These are phyloP conservation scores for Apantesis nais DNA, from an alignment of 2,888 invertebrate species.

Conservation along the genomic window DNA sequence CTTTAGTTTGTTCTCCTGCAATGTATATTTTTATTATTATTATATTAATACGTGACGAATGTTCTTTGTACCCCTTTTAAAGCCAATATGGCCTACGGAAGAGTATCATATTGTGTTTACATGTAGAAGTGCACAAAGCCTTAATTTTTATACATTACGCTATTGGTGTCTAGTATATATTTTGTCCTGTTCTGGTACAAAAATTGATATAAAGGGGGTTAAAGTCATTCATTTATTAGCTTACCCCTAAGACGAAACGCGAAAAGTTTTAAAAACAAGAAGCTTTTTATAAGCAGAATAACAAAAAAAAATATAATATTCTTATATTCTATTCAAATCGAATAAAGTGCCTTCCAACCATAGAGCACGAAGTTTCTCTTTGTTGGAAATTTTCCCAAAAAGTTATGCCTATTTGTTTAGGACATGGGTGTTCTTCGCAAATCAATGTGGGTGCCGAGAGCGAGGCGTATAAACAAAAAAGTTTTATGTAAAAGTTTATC, in stretches of 20 bases:
- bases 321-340: background rate
- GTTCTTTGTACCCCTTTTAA: too few relatives aligned
- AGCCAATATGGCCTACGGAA: too few relatives aligned
- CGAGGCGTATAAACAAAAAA: constrained; percentile 23
- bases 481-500: constrained; percentile 17
- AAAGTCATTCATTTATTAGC: background rate
- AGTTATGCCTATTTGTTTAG: constrained; percentile 26
- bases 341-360: constrained; percentile 8
- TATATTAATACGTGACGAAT: too few relatives aligned
- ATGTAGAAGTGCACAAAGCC: too few relatives aligned
- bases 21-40: background rate
- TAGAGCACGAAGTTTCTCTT: constrained; percentile 6
- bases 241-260: background rate
- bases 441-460: constrained; percentile 24
- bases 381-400: constrained; percentile 19
- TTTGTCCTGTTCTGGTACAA: too few relatives aligned
- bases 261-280: background rate
- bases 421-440: constrained; percentile 18
- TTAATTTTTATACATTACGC: too few relatives aligned
- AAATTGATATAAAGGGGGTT: too few relatives aligned
- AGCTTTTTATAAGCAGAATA: background rate
- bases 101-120: too few relatives aligned
- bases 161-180: too few relatives aligned
- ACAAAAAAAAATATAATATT: background rate
- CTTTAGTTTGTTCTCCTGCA: constrained; percentile 96